Evolutionary conservation across 2,797 vertebrate species (phyloP).

Genomic region (Oophaga sylvatica): DNA sequence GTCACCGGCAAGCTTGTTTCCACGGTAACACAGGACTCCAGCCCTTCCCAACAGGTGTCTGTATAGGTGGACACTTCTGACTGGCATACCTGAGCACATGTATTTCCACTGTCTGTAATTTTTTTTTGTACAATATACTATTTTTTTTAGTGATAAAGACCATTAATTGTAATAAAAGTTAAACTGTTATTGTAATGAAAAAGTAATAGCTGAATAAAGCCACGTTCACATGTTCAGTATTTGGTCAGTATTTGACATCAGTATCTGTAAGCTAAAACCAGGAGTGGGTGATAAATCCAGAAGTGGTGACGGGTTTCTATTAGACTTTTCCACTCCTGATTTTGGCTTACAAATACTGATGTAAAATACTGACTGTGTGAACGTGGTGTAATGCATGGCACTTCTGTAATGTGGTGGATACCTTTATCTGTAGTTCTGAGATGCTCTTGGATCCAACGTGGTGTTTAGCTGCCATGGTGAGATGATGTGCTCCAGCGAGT

Average conservation of each 20-base stretch:
- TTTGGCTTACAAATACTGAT: no score
- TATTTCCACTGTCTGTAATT: not conserved
- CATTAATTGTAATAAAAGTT: not conserved
- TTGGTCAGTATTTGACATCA: no score
- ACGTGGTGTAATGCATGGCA: no score
- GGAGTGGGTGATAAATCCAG: no score
- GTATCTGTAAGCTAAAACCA: no score
- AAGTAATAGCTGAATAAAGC: no score
- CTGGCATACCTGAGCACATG: slow-evolving; percentile 9
- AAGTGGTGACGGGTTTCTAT: no score
- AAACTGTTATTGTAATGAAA: not conserved
- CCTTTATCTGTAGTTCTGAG: slow-evolving; percentile 49
- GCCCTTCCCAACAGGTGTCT: not conserved
- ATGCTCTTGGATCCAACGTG: slow-evolving; percentile 25
- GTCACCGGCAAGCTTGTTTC: slow-evolving; percentile 22
- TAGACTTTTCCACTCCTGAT: no score
- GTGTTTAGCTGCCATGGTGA: slow-evolving; percentile 43
- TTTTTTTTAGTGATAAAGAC: not conserved
- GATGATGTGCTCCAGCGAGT: not conserved
- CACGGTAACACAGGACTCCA: slow-evolving; percentile 22
- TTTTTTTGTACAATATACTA: not conserved
- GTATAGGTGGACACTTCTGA: not conserved
- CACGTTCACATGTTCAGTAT: no score
- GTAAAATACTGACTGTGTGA: not conserved
- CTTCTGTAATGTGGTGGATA: not conserved